Conservation (phyloP, 2,888 invertebrate genomes). For the Syritta pipiens region DNA sequence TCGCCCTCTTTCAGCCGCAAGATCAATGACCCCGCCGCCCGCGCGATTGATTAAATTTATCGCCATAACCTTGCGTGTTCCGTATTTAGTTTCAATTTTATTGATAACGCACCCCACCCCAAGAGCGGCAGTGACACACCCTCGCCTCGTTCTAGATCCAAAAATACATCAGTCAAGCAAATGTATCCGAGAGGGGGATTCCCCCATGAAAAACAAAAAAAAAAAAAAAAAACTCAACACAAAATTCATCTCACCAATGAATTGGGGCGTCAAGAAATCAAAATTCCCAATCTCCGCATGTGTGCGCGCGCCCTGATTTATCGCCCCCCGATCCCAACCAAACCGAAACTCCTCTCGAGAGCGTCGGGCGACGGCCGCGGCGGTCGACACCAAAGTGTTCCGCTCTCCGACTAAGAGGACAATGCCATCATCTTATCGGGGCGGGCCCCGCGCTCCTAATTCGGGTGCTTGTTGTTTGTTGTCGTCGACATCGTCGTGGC, state of each 20-base stretch:
- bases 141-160: slow-evolving; percentile 1
- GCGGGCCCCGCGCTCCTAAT: slow-evolving; percentile 36
- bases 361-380: too few relatives aligned
- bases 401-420: slow-evolving; percentile 43
- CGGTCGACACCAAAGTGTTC: slow-evolving; percentile 31
- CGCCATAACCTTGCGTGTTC: slow-evolving; percentile 59
- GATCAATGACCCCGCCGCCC: slow-evolving; percentile 47
- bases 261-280: slow-evolving; percentile 48
- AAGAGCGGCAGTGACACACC: slow-evolving; percentile 11
- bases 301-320: slow-evolving; percentile 57
- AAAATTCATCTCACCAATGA: slow-evolving; percentile 31
- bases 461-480: slow-evolving; percentile 37
- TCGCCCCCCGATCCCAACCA: slow-evolving; percentile 13
- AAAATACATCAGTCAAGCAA: slow-evolving; percentile 53
- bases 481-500: slow-evolving; percentile 25
- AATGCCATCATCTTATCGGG: slow-evolving; percentile 60
- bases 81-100: slow-evolving; percentile 53
- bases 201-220: slow-evolving; percentile 26
- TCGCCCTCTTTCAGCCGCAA: background rate
- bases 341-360: too few relatives aligned
- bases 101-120: slow-evolving; percentile 31
- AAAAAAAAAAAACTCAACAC: background rate
- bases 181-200: slow-evolving; percentile 47
- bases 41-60: slow-evolving; percentile 41
- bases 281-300: slow-evolving; percentile 50